Evolutionary conservation across 1,140 invertebrate genomes (phyloP), one percentile per base, ranked within the genome.

Genomic region (Drosophila kurseongensis): DNA sequence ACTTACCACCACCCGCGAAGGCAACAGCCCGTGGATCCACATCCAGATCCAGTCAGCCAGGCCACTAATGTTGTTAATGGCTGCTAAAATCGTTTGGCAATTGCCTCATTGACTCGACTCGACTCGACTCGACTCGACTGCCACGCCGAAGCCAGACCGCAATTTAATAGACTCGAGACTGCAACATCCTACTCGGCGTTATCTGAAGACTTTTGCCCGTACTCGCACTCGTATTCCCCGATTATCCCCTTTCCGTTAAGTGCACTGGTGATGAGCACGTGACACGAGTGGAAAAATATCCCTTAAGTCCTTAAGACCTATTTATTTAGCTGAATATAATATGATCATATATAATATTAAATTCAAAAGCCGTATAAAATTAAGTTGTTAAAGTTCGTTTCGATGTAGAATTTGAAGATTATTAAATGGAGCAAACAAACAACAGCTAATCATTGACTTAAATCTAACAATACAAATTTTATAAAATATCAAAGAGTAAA

Each of bases 11-110:
- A 16, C n/a, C 36, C 36, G 13, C 5, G 9, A 9, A 7, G 40
- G 16, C 29, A 18, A 36, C 18, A 45, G n/a, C 29, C 29, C 41
- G 23, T n/a, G 51, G 13, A 4, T 29, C 29, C 62, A 44, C 62
- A 57, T 10, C 14, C 40, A 36, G 16, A 9, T 35, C 35, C 51
- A 71, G 36, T n/a, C 61, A 75, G 71, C 52, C 51, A 62, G 27
- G 72, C 78, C 73, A 74, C 77, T 79, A 78, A 85, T 81, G 81
- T 86, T 86, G 68, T 85, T 86, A 85, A 85, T 85, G 77, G 81
- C 77, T 77, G 67, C 77, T 80, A 74, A 80, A 84, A 85, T 85
- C 78, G 78, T 82, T 88, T 82, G 69, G 79, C 79, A 82, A 86
- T 83, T 79, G 83, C 75, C 83, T 82, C 83, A 86, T 86, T 86